phyloP scores from a whole-genome alignment of 2,888 invertebrate species.

The Mimachlamys varia region DNA sequence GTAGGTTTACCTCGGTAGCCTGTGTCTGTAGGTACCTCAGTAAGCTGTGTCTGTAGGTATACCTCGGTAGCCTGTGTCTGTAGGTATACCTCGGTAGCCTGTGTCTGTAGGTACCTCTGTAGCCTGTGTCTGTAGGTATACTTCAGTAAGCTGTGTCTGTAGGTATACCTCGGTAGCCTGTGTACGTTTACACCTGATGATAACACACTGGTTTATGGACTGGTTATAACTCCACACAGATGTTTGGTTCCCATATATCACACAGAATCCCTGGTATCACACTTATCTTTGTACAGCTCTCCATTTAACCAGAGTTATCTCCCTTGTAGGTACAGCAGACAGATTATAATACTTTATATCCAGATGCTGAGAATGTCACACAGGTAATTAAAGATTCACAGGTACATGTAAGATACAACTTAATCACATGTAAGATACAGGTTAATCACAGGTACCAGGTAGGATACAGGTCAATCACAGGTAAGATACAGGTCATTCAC shows the following conservation, averaged over 20 bases:
- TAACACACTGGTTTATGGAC: background rate
- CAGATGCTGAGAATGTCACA: background rate
- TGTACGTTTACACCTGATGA: background rate
- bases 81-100: no score
- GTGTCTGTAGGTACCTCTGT: no score
- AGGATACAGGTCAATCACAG: background rate
- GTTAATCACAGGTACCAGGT: background rate
- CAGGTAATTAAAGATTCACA: background rate
- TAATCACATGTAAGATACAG: background rate
- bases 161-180: no score
- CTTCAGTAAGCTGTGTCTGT: no score
- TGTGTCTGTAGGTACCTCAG: no score
- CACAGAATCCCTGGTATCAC: background rate
- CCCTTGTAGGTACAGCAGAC: background rate
- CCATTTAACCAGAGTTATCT: background rate
- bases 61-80: no score
- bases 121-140: no score
- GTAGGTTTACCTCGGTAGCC: no score
- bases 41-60: no score
- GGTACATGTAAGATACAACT: background rate
- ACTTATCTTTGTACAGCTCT: background rate
- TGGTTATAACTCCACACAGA: background rate
- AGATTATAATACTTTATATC: background rate
- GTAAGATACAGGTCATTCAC: background rate
- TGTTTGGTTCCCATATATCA: conserved; percentile 14